Percentiles rank a stretch among this genome's conserved stretches.
These are phyloP conservation scores for Eulithis testata DNA, from an alignment of 2,888 invertebrate species.

Conservation along the genomic window DNA sequence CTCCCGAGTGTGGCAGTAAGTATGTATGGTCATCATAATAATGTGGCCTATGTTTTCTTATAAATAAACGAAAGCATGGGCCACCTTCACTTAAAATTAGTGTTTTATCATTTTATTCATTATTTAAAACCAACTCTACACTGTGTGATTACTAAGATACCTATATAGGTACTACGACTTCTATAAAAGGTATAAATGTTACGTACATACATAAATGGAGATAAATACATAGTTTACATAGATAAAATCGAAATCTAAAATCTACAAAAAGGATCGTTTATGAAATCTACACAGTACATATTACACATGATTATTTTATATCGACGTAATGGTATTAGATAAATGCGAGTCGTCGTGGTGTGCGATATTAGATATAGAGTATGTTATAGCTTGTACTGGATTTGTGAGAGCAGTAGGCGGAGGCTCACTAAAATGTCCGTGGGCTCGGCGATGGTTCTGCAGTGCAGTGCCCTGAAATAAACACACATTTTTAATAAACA, in stretches of 20 bases:
- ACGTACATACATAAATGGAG: not conserved
- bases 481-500: not conserved
- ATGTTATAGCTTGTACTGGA: conserved; percentile 38
- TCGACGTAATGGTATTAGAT: conserved; percentile 28
- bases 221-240: conserved; percentile 2
- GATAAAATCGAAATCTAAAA: not conserved
- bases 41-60: not conserved
- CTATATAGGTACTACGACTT: not conserved
- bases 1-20: too few relatives aligned
- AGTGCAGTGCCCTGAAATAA: conserved; percentile 80
- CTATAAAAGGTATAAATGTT: not conserved
- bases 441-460: conserved; percentile 86
- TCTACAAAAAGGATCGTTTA: not conserved
- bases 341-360: conserved; percentile 31
- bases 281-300: not conserved
- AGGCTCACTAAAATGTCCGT: conserved; percentile 78
- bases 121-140: not conserved
- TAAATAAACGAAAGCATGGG: not conserved
- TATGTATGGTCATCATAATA: too few relatives aligned
- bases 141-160: not conserved
- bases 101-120: not conserved
- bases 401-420: conserved; percentile 28
- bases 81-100: not conserved
- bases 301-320: conserved; percentile 11
- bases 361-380: conserved; percentile 24